phyloP scores from a whole-genome alignment of 2,113 vertebrate species.

The Mastomys natalensis region DNA sequence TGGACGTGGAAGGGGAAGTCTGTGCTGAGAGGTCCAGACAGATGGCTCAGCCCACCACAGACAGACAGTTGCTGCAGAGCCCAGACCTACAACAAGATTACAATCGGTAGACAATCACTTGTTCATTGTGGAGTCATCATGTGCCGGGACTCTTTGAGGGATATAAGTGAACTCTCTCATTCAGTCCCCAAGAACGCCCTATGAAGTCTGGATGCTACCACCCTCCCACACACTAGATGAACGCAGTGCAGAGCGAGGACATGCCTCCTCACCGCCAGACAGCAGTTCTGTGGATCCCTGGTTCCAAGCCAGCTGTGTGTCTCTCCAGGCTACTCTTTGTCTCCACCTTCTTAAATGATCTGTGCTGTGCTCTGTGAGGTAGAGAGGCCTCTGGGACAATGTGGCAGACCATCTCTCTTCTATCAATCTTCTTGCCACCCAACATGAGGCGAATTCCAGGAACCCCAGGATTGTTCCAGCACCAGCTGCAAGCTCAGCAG shows the following conservation, averaged over 20 bases:
- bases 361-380: background rate
- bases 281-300: too few relatives aligned
- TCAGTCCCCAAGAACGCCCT: background rate
- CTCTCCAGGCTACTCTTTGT: accelerated
- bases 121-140: accelerated
- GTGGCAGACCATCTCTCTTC: background rate
- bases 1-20: background rate
- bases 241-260: background rate
- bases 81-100: accelerated
- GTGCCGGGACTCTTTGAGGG: background rate
- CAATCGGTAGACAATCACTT: background rate
- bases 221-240: background rate
- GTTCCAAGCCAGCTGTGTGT: background rate
- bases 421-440: background rate
- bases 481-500: background rate
- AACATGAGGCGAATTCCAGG: background rate
- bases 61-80: accelerated
- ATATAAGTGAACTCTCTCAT: accelerated
- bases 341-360: background rate
- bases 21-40: background rate
- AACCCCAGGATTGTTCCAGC: background rate
- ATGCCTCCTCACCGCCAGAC: accelerated
- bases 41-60: background rate
- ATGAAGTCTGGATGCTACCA: accelerated
- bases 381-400: background rate